Evolutionary conservation across 1,140 invertebrate genomes (phyloP), one percentile per base, ranked within the genome.

Genomic region (Magallana gigas): DNA sequence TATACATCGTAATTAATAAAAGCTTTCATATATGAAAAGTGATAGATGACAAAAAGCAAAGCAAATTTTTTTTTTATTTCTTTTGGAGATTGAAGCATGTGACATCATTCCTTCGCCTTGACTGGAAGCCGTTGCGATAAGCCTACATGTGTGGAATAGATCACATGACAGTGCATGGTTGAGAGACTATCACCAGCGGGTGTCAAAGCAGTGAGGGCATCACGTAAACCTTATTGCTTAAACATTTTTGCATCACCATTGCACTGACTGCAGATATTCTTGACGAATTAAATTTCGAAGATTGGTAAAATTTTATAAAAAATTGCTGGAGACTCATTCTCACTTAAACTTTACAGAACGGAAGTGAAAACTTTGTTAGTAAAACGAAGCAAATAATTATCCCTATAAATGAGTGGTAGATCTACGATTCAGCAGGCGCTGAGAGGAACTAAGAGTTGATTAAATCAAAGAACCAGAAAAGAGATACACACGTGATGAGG

Each of bases 131-230:
- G 12, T 76, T 76, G 68, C 68, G 68, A 23, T 76, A 76, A 76
- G 68, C 68, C 68, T 23, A 71, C 11, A 71, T 71, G 18, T 71
- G 11, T 36, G 29, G 23, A 76, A 76, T 29, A 76, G 68, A 29
- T 76, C 68, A 76, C 29, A 29, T 76, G 68, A 76, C 68, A 76
- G 68, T 29, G 68, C 68, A 29, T 76, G 68, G 68, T 76, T 76
- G 11, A 76, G 68, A 76, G 8, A 29, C 68, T 23, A 76, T 29
- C 68, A 76, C 68, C 68, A 76, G 68, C 68, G 23, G 68, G 68
- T 76, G 68, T 76, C 68, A 18, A 76, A 76, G 68, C 68, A 76
- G 68, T 36, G 68, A 29, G 23, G 29, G 68, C 11, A 76, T 29
- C 7, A 76, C 9, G 68, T 76, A 76, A 29, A 76, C 60, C 29